phyloP scores from a whole-genome alignment of 2,797 vertebrate genomes.

The Ibycter americanus region DNA sequence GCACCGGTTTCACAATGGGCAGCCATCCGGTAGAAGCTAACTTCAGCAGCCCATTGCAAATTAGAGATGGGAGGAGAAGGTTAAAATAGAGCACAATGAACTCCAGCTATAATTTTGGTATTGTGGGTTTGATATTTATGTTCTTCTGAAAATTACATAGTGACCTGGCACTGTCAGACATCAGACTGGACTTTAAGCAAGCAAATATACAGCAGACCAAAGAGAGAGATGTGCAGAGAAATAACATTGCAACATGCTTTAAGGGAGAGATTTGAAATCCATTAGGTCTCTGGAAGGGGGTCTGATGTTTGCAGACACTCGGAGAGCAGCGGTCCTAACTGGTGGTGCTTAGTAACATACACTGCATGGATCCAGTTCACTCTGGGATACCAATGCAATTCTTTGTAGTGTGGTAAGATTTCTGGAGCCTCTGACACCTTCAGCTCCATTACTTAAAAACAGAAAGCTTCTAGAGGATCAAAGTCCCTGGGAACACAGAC shows the following conservation, averaged over 20 bases:
- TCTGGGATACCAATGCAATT: constrained; percentile 1
- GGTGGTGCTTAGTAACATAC: not conserved
- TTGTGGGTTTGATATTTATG: constrained; percentile 52
- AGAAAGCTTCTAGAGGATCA: not conserved
- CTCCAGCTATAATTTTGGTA: constrained; percentile 55
- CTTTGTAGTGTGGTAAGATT: not conserved
- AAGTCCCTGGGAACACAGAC: not conserved
- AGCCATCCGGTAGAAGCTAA: not conserved
- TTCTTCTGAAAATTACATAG: constrained; percentile 58
- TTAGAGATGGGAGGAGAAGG: constrained; percentile 37
- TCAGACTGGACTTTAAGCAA: not conserved
- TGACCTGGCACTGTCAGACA: not conserved
- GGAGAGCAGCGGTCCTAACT: not conserved
- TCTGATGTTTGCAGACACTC: not conserved
- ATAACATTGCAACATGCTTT: not conserved
- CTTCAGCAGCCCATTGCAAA: constrained; percentile 36
- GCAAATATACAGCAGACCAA: not conserved
- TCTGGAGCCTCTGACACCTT: constrained; percentile 23
- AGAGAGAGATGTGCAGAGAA: not conserved
- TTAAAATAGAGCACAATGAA: constrained; percentile 47
- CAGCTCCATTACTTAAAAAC: not conserved
- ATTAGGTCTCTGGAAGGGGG: not conserved
- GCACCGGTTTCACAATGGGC: not conserved
- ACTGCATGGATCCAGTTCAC: not conserved
- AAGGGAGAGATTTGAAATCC: not conserved